phyloP scores from a whole-genome alignment of 2,113 vertebrate genomes.

The Crotophaga sulcirostris region DNA sequence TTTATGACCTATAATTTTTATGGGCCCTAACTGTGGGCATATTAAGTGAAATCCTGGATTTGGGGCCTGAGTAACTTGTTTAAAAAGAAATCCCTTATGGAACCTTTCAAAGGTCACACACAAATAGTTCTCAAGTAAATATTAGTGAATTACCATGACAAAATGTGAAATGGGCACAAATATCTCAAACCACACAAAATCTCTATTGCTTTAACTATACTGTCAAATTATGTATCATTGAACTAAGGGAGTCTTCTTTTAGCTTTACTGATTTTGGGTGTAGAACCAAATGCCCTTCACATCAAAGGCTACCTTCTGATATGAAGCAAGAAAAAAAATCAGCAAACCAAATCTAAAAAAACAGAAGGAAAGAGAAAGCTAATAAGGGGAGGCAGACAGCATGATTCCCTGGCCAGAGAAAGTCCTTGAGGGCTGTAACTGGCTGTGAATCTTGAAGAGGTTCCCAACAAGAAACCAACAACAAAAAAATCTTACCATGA shows the following conservation, averaged over 20 bases:
- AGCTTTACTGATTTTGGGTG: not conserved
- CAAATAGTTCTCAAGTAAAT: not conserved
- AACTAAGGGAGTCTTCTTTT: not conserved
- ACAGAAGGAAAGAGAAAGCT: slow-evolving; percentile 35
- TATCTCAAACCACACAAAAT: not conserved
- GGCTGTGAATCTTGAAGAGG: not conserved
- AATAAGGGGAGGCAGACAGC: slow-evolving; percentile 43
- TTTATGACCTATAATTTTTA: slow-evolving; percentile 36
- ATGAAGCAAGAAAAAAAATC: not conserved
- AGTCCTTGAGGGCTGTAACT: slow-evolving; percentile 3
- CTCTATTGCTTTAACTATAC: not conserved
- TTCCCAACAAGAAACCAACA: not conserved
- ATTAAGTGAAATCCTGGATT: not conserved
- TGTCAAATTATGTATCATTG: not conserved
- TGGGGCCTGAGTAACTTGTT: not conserved
- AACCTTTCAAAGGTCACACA: not conserved
- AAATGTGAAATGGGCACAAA: not conserved
- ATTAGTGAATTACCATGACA: not conserved
- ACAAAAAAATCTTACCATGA: not conserved
- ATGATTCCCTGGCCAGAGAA: slow-evolving; percentile 30
- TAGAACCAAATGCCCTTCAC: slow-evolving; percentile 1
- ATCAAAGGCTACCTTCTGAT: slow-evolving; percentile 22
- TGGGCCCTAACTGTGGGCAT: not conserved
- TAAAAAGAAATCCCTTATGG: not conserved
- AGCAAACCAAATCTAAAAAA: slow-evolving; percentile 31